phyloP scores from a whole-genome alignment of 2,888 invertebrate species.

The Scrobipalpa costella region DNA sequence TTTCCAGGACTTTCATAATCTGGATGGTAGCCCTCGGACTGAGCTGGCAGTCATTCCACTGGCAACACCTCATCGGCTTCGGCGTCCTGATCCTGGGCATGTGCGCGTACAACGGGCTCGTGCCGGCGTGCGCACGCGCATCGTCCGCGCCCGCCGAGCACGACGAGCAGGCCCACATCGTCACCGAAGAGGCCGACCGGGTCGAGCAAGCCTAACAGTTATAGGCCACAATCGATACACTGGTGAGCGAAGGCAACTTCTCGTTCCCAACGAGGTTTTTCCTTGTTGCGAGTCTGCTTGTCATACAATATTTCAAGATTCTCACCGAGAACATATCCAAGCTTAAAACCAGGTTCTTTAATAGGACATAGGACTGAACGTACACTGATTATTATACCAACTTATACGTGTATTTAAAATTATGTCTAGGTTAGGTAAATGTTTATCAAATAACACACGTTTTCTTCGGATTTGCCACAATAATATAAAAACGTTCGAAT shows the following conservation, averaged over 20 bases:
- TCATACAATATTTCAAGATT: conserved; percentile 24
- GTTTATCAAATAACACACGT: too few species aligned
- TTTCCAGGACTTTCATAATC: conserved; percentile 89
- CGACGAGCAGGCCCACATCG: conserved; percentile 40
- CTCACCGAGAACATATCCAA: conserved; percentile 14
- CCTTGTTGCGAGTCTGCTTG: not conserved
- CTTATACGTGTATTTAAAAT: too few species aligned
- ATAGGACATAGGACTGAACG: not conserved
- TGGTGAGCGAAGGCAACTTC: not conserved
- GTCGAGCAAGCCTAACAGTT: not conserved
- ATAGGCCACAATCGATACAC: not conserved
- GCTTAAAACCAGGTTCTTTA: conserved; percentile 28
- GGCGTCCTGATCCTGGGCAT: conserved; percentile 88
- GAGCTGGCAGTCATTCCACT: conserved; percentile 90
- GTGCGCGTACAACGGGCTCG: conserved; percentile 88
- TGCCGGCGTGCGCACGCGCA: conserved; percentile 48
- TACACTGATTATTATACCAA: too few species aligned
- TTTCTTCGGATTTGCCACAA: too few species aligned
- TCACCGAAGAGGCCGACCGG: conserved; percentile 31
- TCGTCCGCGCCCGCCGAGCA: conserved; percentile 30
- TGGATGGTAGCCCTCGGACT: conserved; percentile 91
- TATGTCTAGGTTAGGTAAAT: too few species aligned
- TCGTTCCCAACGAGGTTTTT: not conserved
- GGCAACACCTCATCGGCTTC: conserved; percentile 90
- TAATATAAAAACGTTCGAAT: too few species aligned